phyloP scores from a whole-genome alignment of 2,113 vertebrate species.

The Pandion haliaetus region DNA sequence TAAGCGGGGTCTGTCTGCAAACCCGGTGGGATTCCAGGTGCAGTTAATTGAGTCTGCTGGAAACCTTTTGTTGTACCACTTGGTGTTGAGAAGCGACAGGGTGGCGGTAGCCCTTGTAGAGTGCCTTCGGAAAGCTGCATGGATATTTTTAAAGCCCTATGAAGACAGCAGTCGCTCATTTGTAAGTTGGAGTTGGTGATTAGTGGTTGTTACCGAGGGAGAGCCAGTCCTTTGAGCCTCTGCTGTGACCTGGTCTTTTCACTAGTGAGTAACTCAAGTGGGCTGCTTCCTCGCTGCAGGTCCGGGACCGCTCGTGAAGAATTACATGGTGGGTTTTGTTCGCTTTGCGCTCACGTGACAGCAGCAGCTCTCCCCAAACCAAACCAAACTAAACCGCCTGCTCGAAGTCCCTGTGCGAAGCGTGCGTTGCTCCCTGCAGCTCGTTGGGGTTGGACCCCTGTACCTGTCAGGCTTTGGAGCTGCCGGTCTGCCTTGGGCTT shows the following conservation, averaged over 20 bases:
- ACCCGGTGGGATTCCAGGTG: slow-evolving; percentile 36
- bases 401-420: neutral
- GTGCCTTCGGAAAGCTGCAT: neutral
- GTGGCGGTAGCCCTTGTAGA: neutral
- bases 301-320: slow-evolving; percentile 16
- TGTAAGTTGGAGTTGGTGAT: slow-evolving; percentile 4
- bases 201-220: neutral
- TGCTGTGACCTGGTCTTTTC: neutral
- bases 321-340: neutral
- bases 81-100: neutral
- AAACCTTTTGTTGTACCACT: slow-evolving; percentile 17
- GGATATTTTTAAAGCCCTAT: neutral
- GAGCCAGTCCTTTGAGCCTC: neutral
- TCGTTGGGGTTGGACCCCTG: neutral
- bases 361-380: neutral
- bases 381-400: neutral
- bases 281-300: neutral
- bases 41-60: slow-evolving; percentile 22
- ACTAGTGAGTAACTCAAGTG: neutral
- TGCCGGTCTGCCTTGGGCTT: neutral
- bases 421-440: neutral
- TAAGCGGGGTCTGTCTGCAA: neutral
- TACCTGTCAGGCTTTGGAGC: neutral
- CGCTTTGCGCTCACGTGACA: neutral
- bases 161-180: neutral